These are phyloP conservation scores for Orthonevra nobilis DNA, from an alignment of 2,888 invertebrate species.

Conservation along the genomic window DNA sequence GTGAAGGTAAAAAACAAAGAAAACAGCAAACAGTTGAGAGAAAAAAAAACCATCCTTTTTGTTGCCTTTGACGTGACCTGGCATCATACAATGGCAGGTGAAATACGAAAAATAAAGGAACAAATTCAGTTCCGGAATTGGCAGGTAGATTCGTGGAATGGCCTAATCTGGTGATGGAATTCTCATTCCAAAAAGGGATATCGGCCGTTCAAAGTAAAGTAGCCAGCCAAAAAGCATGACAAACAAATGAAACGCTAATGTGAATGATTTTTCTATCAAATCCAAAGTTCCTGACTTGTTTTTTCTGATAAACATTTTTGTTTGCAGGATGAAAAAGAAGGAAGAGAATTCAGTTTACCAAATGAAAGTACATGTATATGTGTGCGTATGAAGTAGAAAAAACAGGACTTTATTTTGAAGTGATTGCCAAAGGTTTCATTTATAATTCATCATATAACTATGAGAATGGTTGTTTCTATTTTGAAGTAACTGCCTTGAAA, in stretches of 20 bases:
- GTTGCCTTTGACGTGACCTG: background rate
- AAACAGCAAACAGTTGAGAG: background rate
- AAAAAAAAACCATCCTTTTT: background rate
- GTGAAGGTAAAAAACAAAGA: background rate
- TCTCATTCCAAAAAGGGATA: background rate
- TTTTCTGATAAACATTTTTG: background rate
- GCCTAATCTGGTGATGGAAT: background rate
- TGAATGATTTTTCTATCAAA: constrained; percentile 9
- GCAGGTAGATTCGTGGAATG: background rate
- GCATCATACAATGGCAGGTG: background rate
- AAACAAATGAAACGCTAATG: constrained; percentile 5
- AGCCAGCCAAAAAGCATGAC: too few relatives aligned
- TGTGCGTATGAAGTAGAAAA: background rate
- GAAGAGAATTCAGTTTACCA: too few relatives aligned
- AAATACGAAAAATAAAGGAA: constrained; percentile 2
- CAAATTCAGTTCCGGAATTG: too few relatives aligned
- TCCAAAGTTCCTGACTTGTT: constrained; percentile 6
- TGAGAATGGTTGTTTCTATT: too few relatives aligned
- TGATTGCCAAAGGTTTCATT: constrained; percentile 3
- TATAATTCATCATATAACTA: too few relatives aligned
- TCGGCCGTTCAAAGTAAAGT: too few relatives aligned
- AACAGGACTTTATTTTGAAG: constrained; percentile 4
- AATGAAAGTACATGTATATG: background rate
- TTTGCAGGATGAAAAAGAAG: background rate
- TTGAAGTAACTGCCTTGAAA: too few relatives aligned